Evolutionary conservation across 37 sponge, comb jelly and placozoan species (phyloP), one percentile per base, ranked within the genome.

Genomic region (Theonella swinhoei): DNA sequence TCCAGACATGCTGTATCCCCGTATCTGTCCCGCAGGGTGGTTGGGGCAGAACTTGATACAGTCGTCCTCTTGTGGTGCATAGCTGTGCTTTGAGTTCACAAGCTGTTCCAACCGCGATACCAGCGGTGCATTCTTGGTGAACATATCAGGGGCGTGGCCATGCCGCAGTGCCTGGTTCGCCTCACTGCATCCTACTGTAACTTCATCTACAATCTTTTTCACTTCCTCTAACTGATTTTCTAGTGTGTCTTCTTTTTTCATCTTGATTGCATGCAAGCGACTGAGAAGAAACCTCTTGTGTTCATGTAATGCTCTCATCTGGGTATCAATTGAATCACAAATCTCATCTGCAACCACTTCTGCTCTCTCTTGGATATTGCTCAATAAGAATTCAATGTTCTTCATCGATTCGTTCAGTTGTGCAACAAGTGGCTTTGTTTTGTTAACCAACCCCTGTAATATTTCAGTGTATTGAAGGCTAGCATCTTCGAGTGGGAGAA

Each of bases 241-340:
- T 0, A 93, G 58, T 11, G 71, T 75, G 33, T 80, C 37, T 38
- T 66, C 78, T 60, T 93, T 93, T 17, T 85, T 72, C 0, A 31
- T 30, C 20, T 74, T 74, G 22, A 86, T 74, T 3, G 72, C 75
- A 34, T 89, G 78, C 28, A 93, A 60, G 43, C 85, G 77, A 35
- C 24, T 54, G 25, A 93, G 74, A 23, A 93, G 87, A 2, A 30
- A 43, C 20, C 81, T 76, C 39, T 93, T 93, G 79, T 93, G 93
- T 34, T 88, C 90, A n/a, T 93, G 93, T 38, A 93, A 75, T 24
- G 83, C 83, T 8, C 34, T 74, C 83, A 93, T 84, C 22, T 74
- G 89, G 25, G 42, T 26, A 60, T 89, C 86, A 22, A 93, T 85
- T 31, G 37, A 62, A 33, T 85, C 87, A 69, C 90, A 85, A 37